Evolutionary conservation across 2,113 vertebrate species (phyloP), one percentile per base, ranked within the genome.

Genomic region (Pimephales promelas): DNA sequence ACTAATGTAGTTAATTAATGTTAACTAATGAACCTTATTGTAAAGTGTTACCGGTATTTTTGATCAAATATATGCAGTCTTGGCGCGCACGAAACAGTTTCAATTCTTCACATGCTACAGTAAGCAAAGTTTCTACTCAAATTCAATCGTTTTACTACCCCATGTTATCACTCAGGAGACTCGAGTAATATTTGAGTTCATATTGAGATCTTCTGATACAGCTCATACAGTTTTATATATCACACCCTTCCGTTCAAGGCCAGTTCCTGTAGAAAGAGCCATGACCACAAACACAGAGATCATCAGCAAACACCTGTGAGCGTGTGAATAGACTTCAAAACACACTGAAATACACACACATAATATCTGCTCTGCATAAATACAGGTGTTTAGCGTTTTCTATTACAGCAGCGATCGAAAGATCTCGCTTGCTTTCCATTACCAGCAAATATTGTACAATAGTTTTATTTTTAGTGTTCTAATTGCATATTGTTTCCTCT

Each of bases 231-330:
- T 2, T 92, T 94, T 91, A 92, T 28, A 4, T 93, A 92, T 93
- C 90, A 91, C 86, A 83, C 92, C 88, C 84, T 88, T 88, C 89
- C 90, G 92, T 93, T 92, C 91, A 92, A 92, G 89, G 91, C 87
- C 90, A 90, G 89, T 88, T 90, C 90, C 86, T 49, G 70, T 91
- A 90, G 91, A 93, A 92, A 92, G 89, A 89, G 77, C 86, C 87
- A 91, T 88, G 90, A 64, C 73, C 88, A 91, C 88, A 88, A 73
- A 87, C 85, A 85, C 28, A 31, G 10, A 59, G 57, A 40, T 40
- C 40, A 40, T 40, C 36, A 24, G 40, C 13, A 5, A 43, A 72
- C 72, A 75, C 24, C 43, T 20, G 49, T 8, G 13, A 26, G 24
- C 26, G 45, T 52, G 47, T 54, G 88, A 86, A 90, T 90, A 92